Conservation (phyloP, 2,797 vertebrate species). For the Acanthurus leucopareius region DNA sequence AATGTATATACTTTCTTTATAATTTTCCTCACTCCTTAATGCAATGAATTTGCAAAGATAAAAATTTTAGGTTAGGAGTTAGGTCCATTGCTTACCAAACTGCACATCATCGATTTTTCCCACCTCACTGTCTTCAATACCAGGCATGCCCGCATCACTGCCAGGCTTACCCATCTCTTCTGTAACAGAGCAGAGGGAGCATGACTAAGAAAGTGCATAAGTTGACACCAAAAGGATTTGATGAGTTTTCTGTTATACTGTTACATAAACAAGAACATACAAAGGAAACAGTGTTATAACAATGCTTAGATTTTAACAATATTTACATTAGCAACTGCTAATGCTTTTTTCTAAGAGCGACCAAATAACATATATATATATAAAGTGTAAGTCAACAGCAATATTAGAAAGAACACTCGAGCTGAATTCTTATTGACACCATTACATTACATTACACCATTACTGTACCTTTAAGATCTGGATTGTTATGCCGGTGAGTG, state of each 20-base stretch:
- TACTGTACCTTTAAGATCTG: constrained; percentile 81
- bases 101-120: constrained; percentile 91
- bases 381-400: background rate
- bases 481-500: constrained; percentile 63
- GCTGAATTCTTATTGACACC: too few species aligned
- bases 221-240: too few species aligned
- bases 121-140: constrained; percentile 96
- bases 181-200: constrained; percentile 56
- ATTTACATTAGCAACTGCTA: too few species aligned
- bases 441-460: background rate
- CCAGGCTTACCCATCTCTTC: constrained; percentile 91
- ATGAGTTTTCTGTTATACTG: too few species aligned
- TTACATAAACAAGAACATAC: too few species aligned
- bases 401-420: background rate
- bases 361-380: too few species aligned
- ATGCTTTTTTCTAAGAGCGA: too few species aligned
- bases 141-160: constrained; percentile 98
- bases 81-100: constrained; percentile 83
- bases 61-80: background rate
- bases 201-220: background rate
- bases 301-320: too few species aligned
- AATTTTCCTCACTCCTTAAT: background rate
- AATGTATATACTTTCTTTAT: background rate
- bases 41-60: background rate
- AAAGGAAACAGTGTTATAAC: too few species aligned